Base-by-base conservation (phyloP, 2,888 invertebrate species). In the Terebella lapidaria region DNA sequence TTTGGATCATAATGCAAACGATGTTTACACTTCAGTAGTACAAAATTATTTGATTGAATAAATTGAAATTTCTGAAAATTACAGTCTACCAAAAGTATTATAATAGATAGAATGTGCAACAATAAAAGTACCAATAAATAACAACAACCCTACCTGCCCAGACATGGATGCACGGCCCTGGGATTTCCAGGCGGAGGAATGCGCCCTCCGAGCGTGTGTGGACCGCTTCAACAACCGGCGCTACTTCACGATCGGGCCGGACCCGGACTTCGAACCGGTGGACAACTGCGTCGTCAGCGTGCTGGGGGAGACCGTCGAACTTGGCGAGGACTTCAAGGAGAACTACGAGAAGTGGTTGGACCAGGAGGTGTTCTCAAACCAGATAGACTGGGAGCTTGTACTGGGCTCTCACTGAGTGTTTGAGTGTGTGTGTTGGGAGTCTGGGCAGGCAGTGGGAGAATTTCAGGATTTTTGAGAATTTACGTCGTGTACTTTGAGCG, bases 181-280 rank as follows among this genome's bases (percentile, higher is more conserved):
- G 95, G 96, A 99, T 80, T 97, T 82, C 70, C 86, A 99, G 83
- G 93, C 92, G 30, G 97, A 99, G 80, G 99, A 99, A 79, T 94
- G 94, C 80, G 89, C 93, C 15, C 83, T 99, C 60, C 86, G 96
- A 64, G 89, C 91, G 0, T 92, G 91, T 67, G 96, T 99, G 1
- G 97, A 99, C 83, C 87, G 93, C 62, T 99, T 99, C 76, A 97
- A 99, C 81, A 88, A 90, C 75, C 87, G 97, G 25, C 86, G 97
- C 66, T 97, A 99, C 78, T 54, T 29, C n/a, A 49, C 69, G 15
- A 74, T 75, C 53, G 73, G 76, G 3, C 85, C 72, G 85, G 84
- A 84, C 64, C 82, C 83, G 3, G 85, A 86, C 63, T 85, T 83
- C 70, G 82, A 83, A 66, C 84, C 85, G 85, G 86, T 90, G 28